Evolutionary conservation across 2,888 invertebrate genomes (phyloP), one percentile per base, ranked within the genome.

Genomic region (Caenorhabditis becei): DNA sequence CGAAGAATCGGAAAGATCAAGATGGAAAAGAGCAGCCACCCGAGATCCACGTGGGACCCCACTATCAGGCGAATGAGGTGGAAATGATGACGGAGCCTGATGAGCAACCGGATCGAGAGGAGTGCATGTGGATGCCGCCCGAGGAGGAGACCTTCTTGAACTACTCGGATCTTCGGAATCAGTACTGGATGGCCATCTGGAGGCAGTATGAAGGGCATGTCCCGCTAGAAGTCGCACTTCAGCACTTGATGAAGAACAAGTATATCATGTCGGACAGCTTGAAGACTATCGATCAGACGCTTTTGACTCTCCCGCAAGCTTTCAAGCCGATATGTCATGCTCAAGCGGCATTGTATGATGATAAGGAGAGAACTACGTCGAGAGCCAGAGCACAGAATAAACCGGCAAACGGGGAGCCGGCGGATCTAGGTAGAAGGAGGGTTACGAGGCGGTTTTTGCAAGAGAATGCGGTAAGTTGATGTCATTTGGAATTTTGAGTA

Each of bases 131-230:
- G 56, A 2, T 5, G 18, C 32, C 28, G 26, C 18, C 28, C n/a
- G 18, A 56, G 2, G 26, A 26, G 26, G 14, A 2, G 3, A 32
- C 18, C 20, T 37, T 26, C 26, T 24, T 7, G 8, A 23, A 24
- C 28, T 24, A 62, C 11, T 28, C 47, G n/a, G 14, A 16, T 11
- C 18, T 44, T 4, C 47, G 28, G 1, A 28, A 54, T 18, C 26
- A 24, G n/a, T 66, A 66, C 14, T 49, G 47, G 18, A 32, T 37
- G n/a, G 35, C 53, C n/a, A 54, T 66, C n/a, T 67, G 54, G 54
- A 20, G 56, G 0, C 66, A 67, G 35, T 67, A 56, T 16, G 44
- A 67, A 16, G 20, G 35, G 0, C 54, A 32, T 14, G 56, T 67
- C 18, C 66, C 56, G 44, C 5, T 44, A 1, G 66, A 67, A 14